phyloP scores from a whole-genome alignment of 2,797 vertebrate genomes.

The Cuculus canorus region DNA sequence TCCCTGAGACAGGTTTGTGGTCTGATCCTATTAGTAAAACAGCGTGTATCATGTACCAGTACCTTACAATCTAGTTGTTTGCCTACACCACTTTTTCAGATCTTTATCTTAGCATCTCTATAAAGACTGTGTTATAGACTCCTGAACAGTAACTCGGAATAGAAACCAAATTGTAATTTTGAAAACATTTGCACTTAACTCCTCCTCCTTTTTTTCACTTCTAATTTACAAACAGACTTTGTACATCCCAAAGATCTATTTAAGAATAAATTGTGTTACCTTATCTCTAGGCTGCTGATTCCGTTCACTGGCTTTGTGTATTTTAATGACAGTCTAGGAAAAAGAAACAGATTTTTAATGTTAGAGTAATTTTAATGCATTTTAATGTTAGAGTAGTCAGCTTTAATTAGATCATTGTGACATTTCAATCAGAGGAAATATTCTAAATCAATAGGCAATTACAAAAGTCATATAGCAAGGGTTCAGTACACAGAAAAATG shows the following conservation, averaged over 20 bases:
- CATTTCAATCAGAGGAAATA: conserved; percentile 35
- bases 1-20: neutral
- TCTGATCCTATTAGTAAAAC: neutral
- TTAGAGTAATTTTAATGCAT: neutral
- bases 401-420: conserved; percentile 52
- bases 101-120: neutral
- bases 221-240: neutral
- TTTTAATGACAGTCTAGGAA: conserved; percentile 72
- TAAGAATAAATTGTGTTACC: conserved; percentile 61
- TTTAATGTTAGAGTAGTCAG: conserved; percentile 54
- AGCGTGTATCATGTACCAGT: neutral
- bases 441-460: conserved; percentile 51
- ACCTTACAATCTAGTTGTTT: neutral
- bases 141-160: neutral
- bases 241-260: neutral
- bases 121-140: neutral
- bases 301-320: conserved; percentile 48
- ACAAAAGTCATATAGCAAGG: conserved; percentile 49
- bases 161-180: neutral
- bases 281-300: conserved; percentile 72
- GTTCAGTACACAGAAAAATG: conserved; percentile 28
- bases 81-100: neutral
- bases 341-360: conserved; percentile 54
- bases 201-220: neutral
- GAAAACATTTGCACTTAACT: neutral